Conservation (phyloP, 2,888 invertebrate species). For the Acrocera orbiculus region DNA sequence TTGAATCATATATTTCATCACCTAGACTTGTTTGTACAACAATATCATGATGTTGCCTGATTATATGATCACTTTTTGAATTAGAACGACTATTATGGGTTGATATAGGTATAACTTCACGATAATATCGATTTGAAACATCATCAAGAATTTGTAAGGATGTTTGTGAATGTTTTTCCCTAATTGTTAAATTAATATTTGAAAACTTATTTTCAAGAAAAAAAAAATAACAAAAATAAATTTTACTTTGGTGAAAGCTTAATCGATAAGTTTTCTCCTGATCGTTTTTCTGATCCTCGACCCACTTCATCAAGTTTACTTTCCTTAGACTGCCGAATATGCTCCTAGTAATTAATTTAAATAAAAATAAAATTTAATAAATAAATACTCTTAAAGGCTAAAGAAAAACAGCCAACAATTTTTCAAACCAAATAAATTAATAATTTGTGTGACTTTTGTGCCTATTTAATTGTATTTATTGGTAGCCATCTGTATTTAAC, state of each 20-base stretch:
- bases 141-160: slow-evolving; percentile 30
- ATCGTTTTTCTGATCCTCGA: slow-evolving; percentile 27
- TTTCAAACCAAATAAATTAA: no score
- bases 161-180: slow-evolving; percentile 29
- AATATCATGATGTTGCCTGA: slow-evolving; percentile 26
- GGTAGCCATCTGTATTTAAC: no score
- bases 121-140: slow-evolving; percentile 28
- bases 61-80: slow-evolving; percentile 22
- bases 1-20: slow-evolving; percentile 12
- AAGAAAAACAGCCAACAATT: no score
- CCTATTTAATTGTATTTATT: no score
- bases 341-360: slow-evolving; percentile 36
- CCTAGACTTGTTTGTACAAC: slow-evolving; percentile 25
- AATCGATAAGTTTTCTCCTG: slow-evolving; percentile 29
- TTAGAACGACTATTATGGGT: slow-evolving; percentile 23
- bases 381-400: no score
- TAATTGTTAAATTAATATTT: slow-evolving; percentile 7
- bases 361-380: neutral
- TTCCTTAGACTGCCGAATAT: slow-evolving; percentile 62
- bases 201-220: neutral
- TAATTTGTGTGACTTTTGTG: no score
- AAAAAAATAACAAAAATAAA: neutral
- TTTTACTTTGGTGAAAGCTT: slow-evolving; percentile 14
- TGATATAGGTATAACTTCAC: slow-evolving; percentile 25
- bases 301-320: slow-evolving; percentile 56